Evolutionary conservation across 2,113 vertebrate genomes (phyloP).

Genomic region (Ivindomyrus marchei): DNA sequence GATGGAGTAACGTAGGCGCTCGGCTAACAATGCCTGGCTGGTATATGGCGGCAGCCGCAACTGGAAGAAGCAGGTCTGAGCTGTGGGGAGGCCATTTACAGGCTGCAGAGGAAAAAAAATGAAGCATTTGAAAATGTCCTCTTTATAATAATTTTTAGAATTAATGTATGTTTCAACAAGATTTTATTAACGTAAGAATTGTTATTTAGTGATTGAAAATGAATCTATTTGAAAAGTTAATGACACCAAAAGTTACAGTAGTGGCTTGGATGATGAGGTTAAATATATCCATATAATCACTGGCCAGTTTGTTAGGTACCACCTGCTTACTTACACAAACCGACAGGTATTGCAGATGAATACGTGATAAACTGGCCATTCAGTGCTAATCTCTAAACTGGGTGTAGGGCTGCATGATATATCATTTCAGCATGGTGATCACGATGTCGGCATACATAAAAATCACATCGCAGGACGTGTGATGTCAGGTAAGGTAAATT

Average conservation of each 20-base stretch:
- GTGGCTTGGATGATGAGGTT: background rate
- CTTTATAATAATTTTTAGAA: background rate
- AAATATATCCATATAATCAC: background rate
- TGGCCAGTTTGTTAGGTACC: background rate
- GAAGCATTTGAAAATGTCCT: background rate
- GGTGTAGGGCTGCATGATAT: background rate
- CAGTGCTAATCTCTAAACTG: background rate
- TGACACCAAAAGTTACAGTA: background rate
- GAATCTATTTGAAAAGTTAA: background rate
- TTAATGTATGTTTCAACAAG: background rate
- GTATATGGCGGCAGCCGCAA: slow-evolving; percentile 68
- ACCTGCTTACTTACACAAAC: background rate
- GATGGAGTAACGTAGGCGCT: slow-evolving; percentile 71
- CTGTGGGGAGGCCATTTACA: slow-evolving; percentile 66
- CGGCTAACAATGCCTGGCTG: slow-evolving; percentile 62
- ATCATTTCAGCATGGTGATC: background rate
- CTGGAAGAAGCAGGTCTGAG: slow-evolving; percentile 75
- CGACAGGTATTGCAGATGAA: background rate
- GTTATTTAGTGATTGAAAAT: background rate
- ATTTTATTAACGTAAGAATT: background rate
- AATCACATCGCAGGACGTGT: background rate
- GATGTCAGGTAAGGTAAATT: background rate
- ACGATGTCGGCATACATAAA: background rate
- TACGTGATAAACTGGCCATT: background rate
- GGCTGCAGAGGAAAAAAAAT: slow-evolving; percentile 45